Percentiles rank a stretch among this genome's conserved stretches.
Conservation (phyloP, 2,888 invertebrate species). For the Empis stercorea region DNA sequence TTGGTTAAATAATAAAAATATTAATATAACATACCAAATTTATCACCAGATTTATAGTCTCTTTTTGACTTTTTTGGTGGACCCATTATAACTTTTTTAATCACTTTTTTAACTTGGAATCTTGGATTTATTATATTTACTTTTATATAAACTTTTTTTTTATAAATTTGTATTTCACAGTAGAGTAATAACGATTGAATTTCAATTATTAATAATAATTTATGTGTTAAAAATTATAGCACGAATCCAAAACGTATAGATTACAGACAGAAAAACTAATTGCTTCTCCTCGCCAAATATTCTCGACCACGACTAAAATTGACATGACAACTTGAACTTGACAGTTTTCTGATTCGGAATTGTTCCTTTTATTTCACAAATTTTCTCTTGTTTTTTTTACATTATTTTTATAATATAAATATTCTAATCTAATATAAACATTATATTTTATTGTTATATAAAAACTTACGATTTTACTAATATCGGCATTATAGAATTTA, state of each 20-base stretch:
- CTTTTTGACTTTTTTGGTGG: constrained; percentile 35
- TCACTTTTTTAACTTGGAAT: background rate
- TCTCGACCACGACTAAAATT: no score
- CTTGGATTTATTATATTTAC: no score
- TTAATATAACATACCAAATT: constrained; percentile 17
- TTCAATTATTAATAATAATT: background rate
- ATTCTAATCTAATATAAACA: no score
- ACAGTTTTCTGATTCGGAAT: no score
- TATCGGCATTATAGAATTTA: constrained; percentile 22
- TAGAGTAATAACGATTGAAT: no score
- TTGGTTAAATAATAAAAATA: no score
- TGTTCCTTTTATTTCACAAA: background rate
- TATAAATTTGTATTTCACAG: no score
- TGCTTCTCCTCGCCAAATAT: no score
- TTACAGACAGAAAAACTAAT: no score
- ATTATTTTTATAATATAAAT: constrained; percentile 11
- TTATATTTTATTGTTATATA: constrained; percentile 4
- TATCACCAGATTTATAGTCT: constrained; percentile 26
- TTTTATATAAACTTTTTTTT: background rate
- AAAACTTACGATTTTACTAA: constrained; percentile 28
- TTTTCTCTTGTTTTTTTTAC: no score
- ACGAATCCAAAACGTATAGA: background rate
- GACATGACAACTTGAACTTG: no score
- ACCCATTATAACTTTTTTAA: constrained; percentile 21
- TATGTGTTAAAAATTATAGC: background rate